Base-by-base conservation (phyloP, 1,140 invertebrate genomes). In the Maconellicoccus hirsutus region DNA sequence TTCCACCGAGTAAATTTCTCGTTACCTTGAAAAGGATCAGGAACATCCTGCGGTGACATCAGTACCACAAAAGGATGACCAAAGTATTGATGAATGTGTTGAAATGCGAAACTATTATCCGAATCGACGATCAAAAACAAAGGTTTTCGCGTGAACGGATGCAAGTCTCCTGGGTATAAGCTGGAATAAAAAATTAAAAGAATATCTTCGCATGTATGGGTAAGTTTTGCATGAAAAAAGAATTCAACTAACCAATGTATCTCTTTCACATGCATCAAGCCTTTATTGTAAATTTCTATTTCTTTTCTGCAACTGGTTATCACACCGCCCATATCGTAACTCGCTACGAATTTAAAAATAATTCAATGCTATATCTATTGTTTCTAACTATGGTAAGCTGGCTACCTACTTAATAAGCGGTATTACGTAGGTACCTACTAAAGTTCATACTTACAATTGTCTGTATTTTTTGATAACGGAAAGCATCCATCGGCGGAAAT, bases 51-150 rank as follows among this genome's bases (percentile, higher is more conserved):
- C 8, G 95, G 93, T 71, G 94, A 97, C 89, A 97, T 93, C 1
- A 98, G 84, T 71, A 95, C 89, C 70, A 98, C 88, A 71, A 97
- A 81, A n/a, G 95, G 94, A 79, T 96, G 93, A 16, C 93, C 94
- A 82, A 98, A 98, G 77, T 93, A 89, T 73, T 89, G 87, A 25
- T 93, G 91, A 78, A 97, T 90, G 78, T 93, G 88, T 82, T 93
- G 89, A 82, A 97, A 98, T 72, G 93, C 90, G 79, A 90, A 92
- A 78, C 92, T 94, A 81, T 96, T 97, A 80, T 97, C 91, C 76
- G 93, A 96, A 80, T 98, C 95, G 72, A 98, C 87, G 73, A 98
- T 91, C 61, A 98, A 84, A 81, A 97, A 96, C 25, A 97, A 82
- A 38, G 77, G 77, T 63, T 77, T 77, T 71, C 77, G 74, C 59